A percentile compares a stretch with the other conserved stretches of the same genome.
Conservation (phyloP, 1,140 invertebrate genomes). For the Drosophila albomicans region DNA sequence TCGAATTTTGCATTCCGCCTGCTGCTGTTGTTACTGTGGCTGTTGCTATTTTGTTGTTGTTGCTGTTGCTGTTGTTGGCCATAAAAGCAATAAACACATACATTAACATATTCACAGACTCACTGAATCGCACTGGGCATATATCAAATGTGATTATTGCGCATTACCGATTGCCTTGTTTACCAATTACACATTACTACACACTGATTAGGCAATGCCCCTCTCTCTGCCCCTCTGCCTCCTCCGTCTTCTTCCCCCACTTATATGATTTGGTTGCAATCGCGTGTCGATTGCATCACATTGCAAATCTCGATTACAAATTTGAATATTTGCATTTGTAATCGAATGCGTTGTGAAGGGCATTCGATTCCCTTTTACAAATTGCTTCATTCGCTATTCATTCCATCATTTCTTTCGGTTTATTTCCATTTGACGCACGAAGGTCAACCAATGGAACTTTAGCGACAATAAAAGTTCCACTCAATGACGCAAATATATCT, state of each 20-base stretch:
- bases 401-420: not conserved
- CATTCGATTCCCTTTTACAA: conserved; percentile 9
- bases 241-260: not conserved
- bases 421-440: not conserved
- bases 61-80: conserved; percentile 31
- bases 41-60: conserved; percentile 7
- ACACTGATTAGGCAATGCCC: conserved; percentile 58
- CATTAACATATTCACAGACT: not conserved
- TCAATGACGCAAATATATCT: not conserved
- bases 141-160: conserved; percentile 49
- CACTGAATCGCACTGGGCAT: not conserved
- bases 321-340: conserved; percentile 24
- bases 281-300: conserved; percentile 22
- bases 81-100: conserved; percentile 37
- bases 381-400: conserved; percentile 4
- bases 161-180: conserved; percentile 49
- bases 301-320: conserved; percentile 27
- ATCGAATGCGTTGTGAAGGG: conserved; percentile 18
- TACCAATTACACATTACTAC: conserved; percentile 41
- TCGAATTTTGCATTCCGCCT: conserved; percentile 58
- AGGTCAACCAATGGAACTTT: not conserved
- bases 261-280: too few species aligned
- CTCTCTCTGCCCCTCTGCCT: not conserved
- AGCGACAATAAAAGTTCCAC: too few species aligned
- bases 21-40: not conserved